Conservation (phyloP, 2,113 vertebrate genomes). For the Protomyctophum bolini region DNA sequence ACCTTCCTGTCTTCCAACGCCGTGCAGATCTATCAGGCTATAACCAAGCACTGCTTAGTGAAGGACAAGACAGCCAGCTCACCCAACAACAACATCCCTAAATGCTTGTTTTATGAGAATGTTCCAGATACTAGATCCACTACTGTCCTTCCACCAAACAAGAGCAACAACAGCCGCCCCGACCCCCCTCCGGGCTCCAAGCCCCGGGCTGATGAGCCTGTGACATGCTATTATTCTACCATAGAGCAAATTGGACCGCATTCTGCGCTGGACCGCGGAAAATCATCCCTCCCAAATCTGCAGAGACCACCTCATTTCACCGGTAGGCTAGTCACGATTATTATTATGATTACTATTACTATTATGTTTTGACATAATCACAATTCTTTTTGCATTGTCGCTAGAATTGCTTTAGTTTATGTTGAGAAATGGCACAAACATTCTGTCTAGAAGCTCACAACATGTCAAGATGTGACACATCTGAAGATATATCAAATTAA, state of each 20-base stretch:
- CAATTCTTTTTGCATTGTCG: too few species aligned
- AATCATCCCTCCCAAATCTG: background rate
- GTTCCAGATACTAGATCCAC: constrained; percentile 1
- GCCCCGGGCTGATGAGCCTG: constrained; percentile 3
- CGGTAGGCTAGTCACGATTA: constrained; percentile 21
- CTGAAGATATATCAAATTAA: too few species aligned
- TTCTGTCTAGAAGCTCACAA: too few species aligned
- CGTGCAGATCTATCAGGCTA: constrained; percentile 72
- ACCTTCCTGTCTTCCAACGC: constrained; percentile 81
- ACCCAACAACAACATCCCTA: constrained; percentile 20
- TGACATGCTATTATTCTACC: constrained; percentile 3
- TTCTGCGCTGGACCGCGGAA: background rate
- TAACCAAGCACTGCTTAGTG: constrained; percentile 56
- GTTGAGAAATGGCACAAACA: too few species aligned
- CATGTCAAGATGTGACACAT: too few species aligned
- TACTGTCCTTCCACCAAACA: background rate
- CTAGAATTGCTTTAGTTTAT: too few species aligned
- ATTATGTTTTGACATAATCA: too few species aligned
- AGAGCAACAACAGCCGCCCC: background rate
- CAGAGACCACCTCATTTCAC: background rate
- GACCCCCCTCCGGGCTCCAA: background rate
- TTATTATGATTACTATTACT: too few species aligned
- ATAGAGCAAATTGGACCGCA: constrained; percentile 8
- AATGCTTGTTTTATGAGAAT: constrained; percentile 5
- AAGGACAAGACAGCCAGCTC: constrained; percentile 8